Conservation (phyloP, 2,113 vertebrate genomes). For the Chiloscyllium plagiosum region DNA sequence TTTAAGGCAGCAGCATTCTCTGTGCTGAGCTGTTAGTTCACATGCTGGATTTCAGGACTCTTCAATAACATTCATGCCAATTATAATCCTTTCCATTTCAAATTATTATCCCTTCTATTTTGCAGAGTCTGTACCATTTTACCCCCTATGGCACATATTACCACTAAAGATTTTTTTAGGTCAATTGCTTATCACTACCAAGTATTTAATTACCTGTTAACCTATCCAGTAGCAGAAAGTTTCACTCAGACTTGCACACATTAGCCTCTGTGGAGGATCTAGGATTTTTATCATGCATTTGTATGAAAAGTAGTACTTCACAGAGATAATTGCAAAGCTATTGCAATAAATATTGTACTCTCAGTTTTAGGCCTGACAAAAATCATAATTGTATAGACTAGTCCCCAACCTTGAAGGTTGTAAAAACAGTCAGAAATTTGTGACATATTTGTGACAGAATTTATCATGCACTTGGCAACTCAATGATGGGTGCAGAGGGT, state of each 20-base stretch:
- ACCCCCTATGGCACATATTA: neutral
- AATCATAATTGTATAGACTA: neutral
- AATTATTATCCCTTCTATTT: neutral
- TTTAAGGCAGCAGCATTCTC: conserved; percentile 18
- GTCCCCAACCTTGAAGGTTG: neutral
- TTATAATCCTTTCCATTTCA: neutral
- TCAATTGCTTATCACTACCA: neutral
- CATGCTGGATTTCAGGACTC: conserved; percentile 10
- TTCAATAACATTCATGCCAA: neutral
- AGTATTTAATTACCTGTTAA: neutral
- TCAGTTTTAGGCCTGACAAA: neutral
- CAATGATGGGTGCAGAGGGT: neutral
- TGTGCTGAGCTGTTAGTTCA: conserved; percentile 9
- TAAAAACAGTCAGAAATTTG: neutral
- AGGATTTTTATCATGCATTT: neutral
- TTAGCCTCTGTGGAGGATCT: neutral
- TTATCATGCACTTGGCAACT: neutral
- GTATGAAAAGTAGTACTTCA: neutral
- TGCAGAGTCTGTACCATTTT: neutral
- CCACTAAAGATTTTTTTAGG: neutral
- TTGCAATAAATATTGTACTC: neutral
- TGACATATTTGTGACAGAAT: neutral
- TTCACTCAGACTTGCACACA: neutral
- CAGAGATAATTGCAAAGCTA: neutral
- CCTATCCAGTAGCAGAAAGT: neutral